Base-by-base conservation (phyloP, 2,888 invertebrate species). In the Alloplasta piceator region DNA sequence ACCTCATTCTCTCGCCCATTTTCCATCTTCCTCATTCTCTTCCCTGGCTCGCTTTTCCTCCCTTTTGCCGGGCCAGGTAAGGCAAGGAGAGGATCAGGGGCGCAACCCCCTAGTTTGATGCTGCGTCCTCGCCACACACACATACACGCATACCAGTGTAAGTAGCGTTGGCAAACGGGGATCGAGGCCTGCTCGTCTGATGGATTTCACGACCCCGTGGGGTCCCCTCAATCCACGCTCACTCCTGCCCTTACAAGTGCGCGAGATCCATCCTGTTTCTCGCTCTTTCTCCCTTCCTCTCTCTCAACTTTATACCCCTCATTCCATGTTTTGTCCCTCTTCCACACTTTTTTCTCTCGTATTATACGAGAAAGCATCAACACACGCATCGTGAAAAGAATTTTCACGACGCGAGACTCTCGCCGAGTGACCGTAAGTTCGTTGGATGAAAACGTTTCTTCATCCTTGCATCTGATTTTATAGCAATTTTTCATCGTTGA, bases 121-220 rank as follows among this genome's bases (percentile, higher is more conserved):
- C 86, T 61, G 14, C 85, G 85, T 88, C 88, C 86, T 86, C 84
- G 87, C 85, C 85, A 80, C 85, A 3, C 26, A 26, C 26, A 26
- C 26, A 26, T 26, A 26, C 26, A 26, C 26, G 3, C 26, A 26
- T 26, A 84, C 85, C 85, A 76, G 72, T 86, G 88, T 89, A 87
- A 89, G 89, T 89, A 89, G 89, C 88, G 85, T 85, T 82, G 79
- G 88, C 86, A 89, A 89, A 87, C 89, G 86, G 87, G 84, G 85
- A 86, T 85, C 85, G 85, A 87, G 87, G 87, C 86, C 82, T 78
- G 43, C 86, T 85, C 85, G 87, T 87, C 90, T 90, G 90, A 90
- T 89, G 90, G 90, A 90, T 90, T 90, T 90, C 90, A 90, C 87
- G 90, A 90, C 89, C 87, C 90, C 90, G 85, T 85, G 64, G 90